These are phyloP conservation scores for Meriones unguiculatus DNA, from an alignment of 2,113 vertebrate genomes.

Conservation along the genomic window DNA sequence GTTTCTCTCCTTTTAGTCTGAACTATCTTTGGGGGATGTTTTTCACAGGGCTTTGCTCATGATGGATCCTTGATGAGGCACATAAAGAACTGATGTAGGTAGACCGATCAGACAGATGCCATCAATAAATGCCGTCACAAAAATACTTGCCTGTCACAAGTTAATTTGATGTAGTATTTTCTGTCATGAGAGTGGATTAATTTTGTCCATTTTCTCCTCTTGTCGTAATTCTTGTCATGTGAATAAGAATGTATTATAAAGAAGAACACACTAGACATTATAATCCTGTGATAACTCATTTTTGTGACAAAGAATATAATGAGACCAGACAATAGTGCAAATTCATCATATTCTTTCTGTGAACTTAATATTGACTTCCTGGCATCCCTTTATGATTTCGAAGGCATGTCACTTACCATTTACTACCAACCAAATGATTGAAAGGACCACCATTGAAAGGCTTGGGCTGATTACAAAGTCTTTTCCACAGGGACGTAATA, in stretches of 20 bases:
- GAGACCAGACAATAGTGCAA: constrained; percentile 76
- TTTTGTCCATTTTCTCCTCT: constrained; percentile 80
- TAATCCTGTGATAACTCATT: constrained; percentile 79
- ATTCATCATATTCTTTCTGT: constrained; percentile 72
- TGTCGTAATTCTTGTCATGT: constrained; percentile 75
- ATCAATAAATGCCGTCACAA: constrained; percentile 80
- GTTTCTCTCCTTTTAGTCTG: constrained; percentile 58
- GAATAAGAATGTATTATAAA: constrained; percentile 77
- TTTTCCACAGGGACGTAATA: constrained; percentile 66
- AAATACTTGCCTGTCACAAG: constrained; percentile 80
- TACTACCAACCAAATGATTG: constrained; percentile 68
- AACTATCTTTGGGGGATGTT: constrained; percentile 61
- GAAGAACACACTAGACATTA: constrained; percentile 78
- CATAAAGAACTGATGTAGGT: constrained; percentile 79
- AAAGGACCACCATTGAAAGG: constrained; percentile 56
- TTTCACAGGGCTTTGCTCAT: constrained; percentile 22
- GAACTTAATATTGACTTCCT: constrained; percentile 76
- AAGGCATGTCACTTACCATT: constrained; percentile 69
- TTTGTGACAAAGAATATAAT: constrained; percentile 79
- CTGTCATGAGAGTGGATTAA: constrained; percentile 78
- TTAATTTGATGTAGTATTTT: constrained; percentile 83
- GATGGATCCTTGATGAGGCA: constrained; percentile 74
- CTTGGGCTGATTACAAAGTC: constrained; percentile 46
- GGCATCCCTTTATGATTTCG: constrained; percentile 69
- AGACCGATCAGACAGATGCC: constrained; percentile 74